Evolutionary conservation across 37 sponge, comb jelly and placozoan genomes (phyloP).

Genomic region (Axinella damicornis): DNA sequence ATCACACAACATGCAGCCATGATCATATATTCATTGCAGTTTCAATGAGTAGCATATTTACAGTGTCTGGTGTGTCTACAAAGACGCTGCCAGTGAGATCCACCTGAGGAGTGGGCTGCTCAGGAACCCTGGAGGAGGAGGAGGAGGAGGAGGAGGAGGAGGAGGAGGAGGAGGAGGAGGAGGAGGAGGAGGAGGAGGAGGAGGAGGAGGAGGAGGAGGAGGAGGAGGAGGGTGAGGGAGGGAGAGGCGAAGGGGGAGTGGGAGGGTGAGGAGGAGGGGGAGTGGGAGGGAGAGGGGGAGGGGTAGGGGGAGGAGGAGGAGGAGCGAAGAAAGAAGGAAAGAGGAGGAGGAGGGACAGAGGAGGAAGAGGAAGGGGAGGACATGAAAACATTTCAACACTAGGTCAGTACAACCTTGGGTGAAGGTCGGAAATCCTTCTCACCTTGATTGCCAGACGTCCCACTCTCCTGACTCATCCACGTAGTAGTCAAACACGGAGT

Average conservation of each 20-base stretch:
- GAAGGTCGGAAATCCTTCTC: too few relatives aligned
- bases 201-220: too few relatives aligned
- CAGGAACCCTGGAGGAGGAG: constrained; percentile 39
- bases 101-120: constrained; percentile 14
- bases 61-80: constrained; percentile 71
- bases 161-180: not conserved
- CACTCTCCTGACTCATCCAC: constrained; percentile 97
- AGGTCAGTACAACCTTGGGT: too few relatives aligned
- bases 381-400: too few relatives aligned
- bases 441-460: constrained; percentile 91
- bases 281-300: not conserved
- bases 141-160: not conserved
- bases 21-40: too few relatives aligned
- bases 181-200: not conserved
- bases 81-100: constrained; percentile 56
- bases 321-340: not conserved
- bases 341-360: not conserved
- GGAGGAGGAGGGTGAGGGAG: not conserved
- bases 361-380: too few relatives aligned
- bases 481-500: constrained; percentile 92
- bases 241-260: not conserved
- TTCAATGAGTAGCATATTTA: not conserved
- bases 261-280: not conserved
- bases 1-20: too few relatives aligned
- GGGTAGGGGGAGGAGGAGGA: not conserved